A percentile compares a stretch with the other conserved stretches of the same genome.
phyloP scores from a whole-genome alignment of 1,140 invertebrate genomes.

The Aphelinus atriplicis region DNA sequence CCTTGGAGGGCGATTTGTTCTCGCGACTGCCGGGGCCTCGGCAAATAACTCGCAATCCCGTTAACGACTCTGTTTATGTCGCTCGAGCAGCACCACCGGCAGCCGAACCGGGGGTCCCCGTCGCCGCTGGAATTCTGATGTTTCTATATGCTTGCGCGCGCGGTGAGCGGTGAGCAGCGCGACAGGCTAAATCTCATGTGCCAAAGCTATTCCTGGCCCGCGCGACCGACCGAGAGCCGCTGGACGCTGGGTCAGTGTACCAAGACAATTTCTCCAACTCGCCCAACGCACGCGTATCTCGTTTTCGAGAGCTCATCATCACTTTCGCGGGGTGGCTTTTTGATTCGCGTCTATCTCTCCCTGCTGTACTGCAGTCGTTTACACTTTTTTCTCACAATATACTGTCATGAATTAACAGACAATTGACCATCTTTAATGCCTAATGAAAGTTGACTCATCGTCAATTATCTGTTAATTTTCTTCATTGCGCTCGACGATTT shows the following conservation, averaged over 20 bases:
- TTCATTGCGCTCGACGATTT: too few relatives aligned
- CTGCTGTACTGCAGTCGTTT: too few relatives aligned
- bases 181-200: constrained; percentile 25
- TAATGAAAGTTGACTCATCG: too few relatives aligned
- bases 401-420: too few relatives aligned
- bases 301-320: too few relatives aligned
- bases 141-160: constrained; percentile 16
- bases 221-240: neutral
- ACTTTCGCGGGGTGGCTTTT: too few relatives aligned
- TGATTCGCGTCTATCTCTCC: too few relatives aligned
- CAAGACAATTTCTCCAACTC: constrained; percentile 44
- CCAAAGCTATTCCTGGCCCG: constrained; percentile 55
- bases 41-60: constrained; percentile 42
- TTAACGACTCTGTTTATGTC: constrained; percentile 38
- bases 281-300: neutral
- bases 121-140: constrained; percentile 27
- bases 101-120: neutral
- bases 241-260: constrained; percentile 55
- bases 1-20: too few relatives aligned
- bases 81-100: constrained; percentile 33
- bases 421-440: too few relatives aligned
- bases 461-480: too few relatives aligned
- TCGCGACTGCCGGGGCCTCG: too few relatives aligned
- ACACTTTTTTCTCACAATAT: too few relatives aligned
- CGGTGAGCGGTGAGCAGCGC: constrained; percentile 24